Base-by-base conservation (phyloP, 2,888 invertebrate species). In the Pecten maximus region DNA sequence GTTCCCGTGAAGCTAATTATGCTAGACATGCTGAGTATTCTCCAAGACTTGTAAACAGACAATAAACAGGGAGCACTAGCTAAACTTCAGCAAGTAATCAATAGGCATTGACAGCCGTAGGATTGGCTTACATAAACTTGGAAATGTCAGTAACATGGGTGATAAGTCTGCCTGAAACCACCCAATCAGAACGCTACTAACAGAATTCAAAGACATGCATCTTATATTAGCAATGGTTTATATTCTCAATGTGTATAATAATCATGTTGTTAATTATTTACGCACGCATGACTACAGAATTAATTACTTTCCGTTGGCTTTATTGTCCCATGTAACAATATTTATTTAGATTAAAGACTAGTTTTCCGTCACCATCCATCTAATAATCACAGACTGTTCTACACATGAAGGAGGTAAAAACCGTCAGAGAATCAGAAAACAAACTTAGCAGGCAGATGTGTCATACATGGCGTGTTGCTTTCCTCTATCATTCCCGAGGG, bases 321-420 rank as follows among this genome's bases (percentile, higher is more conserved):
- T 74, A 74, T 74, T 74, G 74, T 74, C 35, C 74, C 74, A 10
- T 74, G 74, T 74, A 74, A 74, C 74, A 74, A 35, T 74, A 74
- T 74, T 74, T 74, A 74, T 74, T 74, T 28, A 74, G 74, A 74
- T 74, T 74, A 74, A 74, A 74, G 74, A 74, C 74, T 74, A 74
- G 74, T 74, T 28, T 74, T 74, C 74, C 74, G 74, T 74, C 74
- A 74, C 74, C 74, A 74, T 74, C 74, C 74, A 74, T 74, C 74
- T 74, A 74, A 74, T 74, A 74, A 74, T 74, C 74, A 35, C 35
- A 74, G 74, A 35, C 74, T 74, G 74, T 74, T 74, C 74, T 74
- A 74, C 28, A 60, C 60, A 60, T 23, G 23, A 74, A 74, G 23
- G 35, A 35, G 35, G 4, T 1, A 28, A 74, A 74, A 74, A 74